phyloP scores from a whole-genome alignment of 2,797 vertebrate genomes.

The Helicolenus hilgendorfi region DNA sequence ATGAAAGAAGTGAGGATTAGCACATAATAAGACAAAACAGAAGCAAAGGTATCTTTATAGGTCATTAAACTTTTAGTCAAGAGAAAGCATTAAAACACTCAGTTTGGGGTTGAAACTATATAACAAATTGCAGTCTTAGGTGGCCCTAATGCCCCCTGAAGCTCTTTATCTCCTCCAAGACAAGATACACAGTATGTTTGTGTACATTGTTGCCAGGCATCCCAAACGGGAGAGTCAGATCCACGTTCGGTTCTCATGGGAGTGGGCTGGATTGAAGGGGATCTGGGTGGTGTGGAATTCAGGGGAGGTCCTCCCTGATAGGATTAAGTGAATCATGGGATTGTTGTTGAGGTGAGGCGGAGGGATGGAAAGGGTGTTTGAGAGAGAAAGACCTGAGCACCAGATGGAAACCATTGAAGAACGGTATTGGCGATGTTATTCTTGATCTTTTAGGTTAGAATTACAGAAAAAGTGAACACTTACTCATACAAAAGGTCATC shows the following conservation, averaged over 20 bases:
- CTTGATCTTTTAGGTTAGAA: conserved; percentile 12
- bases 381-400: neutral
- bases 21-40: neutral
- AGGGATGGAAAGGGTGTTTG: conserved; percentile 27
- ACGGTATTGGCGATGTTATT: too few relatives aligned
- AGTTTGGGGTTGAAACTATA: neutral
- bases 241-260: conserved; percentile 46
- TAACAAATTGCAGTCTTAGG: neutral
- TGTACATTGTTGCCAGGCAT: conserved; percentile 47
- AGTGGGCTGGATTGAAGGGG: conserved; percentile 54
- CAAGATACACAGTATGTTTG: conserved; percentile 19
- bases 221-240: conserved; percentile 22
- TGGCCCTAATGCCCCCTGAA: conserved; percentile 22
- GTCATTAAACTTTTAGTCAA: neutral
- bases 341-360: conserved; percentile 54
- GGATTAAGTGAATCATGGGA: conserved; percentile 80
- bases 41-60: neutral
- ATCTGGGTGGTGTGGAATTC: conserved; percentile 76
- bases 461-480: conserved; percentile 9
- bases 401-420: conserved; percentile 9
- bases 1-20: neutral
- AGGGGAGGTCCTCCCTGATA: conserved; percentile 64
- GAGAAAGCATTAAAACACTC: neutral
- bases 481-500: conserved; percentile 5
- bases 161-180: conserved; percentile 12